phyloP scores from a whole-genome alignment of 2,888 invertebrate genomes.

The Metalampra italica region DNA sequence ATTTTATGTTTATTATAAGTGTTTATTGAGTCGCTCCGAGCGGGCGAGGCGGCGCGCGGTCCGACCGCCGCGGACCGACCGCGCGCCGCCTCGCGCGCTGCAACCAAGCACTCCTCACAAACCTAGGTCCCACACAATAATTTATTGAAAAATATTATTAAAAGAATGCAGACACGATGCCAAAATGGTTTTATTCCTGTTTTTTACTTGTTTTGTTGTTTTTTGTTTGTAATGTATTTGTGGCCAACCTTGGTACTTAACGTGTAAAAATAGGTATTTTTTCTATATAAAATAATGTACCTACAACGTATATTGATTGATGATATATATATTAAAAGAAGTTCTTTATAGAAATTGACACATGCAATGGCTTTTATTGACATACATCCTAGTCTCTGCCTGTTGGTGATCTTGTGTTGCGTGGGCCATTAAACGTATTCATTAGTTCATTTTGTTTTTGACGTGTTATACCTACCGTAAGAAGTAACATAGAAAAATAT shows the following conservation, averaged over 20 bases:
- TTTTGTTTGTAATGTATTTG: slow-evolving; percentile 74
- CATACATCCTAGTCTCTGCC: slow-evolving; percentile 33
- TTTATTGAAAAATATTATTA: slow-evolving; percentile 63
- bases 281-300: slow-evolving; percentile 77
- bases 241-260: slow-evolving; percentile 78
- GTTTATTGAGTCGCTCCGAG: slow-evolving; percentile 36
- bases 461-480: no score
- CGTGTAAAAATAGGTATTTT: slow-evolving; percentile 77
- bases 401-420: neutral
- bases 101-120: slow-evolving; percentile 22
- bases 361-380: slow-evolving; percentile 68
- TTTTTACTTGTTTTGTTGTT: slow-evolving; percentile 76
- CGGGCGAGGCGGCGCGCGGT: slow-evolving; percentile 13
- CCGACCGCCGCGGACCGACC: slow-evolving; percentile 8
- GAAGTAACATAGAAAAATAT: no score
- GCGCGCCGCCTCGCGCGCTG: slow-evolving; percentile 13
- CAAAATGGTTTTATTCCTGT: slow-evolving; percentile 78
- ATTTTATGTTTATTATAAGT: slow-evolving; percentile 61
- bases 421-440: no score
- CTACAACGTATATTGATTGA: slow-evolving; percentile 72
- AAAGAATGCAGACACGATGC: slow-evolving; percentile 74
- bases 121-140: slow-evolving; percentile 54
- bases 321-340: slow-evolving; percentile 74
- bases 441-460: no score
- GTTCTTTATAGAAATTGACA: slow-evolving; percentile 74